These are phyloP conservation scores for Galeopterus variegatus DNA, from an alignment of 2,113 vertebrate species.

Conservation along the genomic window DNA sequence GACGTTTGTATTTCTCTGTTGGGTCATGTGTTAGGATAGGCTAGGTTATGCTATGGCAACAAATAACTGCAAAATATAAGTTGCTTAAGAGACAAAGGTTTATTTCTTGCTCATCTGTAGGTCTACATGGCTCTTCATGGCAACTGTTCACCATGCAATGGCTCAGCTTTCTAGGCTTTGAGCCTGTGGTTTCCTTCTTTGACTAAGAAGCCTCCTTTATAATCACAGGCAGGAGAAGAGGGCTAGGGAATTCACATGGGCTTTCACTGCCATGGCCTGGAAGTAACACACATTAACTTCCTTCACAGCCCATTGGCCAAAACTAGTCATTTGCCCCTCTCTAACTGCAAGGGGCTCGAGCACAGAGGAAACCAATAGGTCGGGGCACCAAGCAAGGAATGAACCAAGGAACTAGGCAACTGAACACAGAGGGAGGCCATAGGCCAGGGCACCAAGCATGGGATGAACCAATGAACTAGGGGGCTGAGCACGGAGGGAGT, in stretches of 20 bases:
- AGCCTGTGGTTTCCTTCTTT: neutral
- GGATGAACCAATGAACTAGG: neutral
- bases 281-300: neutral
- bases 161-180: neutral
- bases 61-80: neutral
- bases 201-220: neutral
- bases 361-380: neutral
- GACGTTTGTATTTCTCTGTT: neutral
- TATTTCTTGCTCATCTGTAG: conserved; percentile 12
- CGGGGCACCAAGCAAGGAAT: neutral
- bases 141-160: neutral
- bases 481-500: neutral
- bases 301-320: neutral
- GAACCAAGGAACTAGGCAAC: neutral
- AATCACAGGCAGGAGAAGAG: neutral
- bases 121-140: neutral
- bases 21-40: neutral
- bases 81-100: neutral
- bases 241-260: neutral
- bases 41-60: neutral
- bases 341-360: neutral
- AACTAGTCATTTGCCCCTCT: neutral
- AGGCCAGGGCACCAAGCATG: neutral
- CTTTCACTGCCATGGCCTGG: neutral
- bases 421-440: neutral